These are phyloP conservation scores for Cecropterus lyciades DNA, from an alignment of 1,140 invertebrate species.

Conservation along the genomic window DNA sequence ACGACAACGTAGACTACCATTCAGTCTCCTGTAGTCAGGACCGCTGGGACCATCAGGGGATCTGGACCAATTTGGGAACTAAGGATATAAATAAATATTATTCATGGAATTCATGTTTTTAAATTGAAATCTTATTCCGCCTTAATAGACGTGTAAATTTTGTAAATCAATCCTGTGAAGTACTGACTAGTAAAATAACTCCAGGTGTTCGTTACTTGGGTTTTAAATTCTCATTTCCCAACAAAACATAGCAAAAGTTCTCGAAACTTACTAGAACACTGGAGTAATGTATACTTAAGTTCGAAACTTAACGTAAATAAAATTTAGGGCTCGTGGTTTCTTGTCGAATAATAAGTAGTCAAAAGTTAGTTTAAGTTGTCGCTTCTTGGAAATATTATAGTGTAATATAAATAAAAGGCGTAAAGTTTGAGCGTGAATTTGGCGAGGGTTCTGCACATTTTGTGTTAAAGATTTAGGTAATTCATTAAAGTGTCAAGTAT, in stretches of 20 bases:
- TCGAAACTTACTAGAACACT: constrained; percentile 19
- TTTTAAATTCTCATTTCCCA: constrained; percentile 27
- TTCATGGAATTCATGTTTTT: too few relatives aligned
- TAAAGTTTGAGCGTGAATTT: not conserved
- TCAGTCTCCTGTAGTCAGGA: too few relatives aligned
- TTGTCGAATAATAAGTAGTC: constrained; percentile 29
- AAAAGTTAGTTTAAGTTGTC: constrained; percentile 20
- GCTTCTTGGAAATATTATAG: constrained; percentile 22
- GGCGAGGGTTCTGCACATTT: not conserved
- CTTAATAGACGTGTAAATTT: too few relatives aligned
- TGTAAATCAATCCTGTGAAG: too few relatives aligned
- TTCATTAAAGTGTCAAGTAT: too few relatives aligned
- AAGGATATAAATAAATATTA: too few relatives aligned
- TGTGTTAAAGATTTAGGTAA: too few relatives aligned
- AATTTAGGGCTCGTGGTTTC: constrained; percentile 31
- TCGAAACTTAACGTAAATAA: constrained; percentile 30
- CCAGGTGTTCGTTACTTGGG: constrained; percentile 13
- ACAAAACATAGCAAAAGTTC: constrained; percentile 24
- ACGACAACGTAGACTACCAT: too few relatives aligned
- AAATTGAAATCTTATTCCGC: too few relatives aligned
- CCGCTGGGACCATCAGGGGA: too few relatives aligned
- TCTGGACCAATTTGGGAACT: too few relatives aligned
- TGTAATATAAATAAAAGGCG: constrained; percentile 7
- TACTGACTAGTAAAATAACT: constrained; percentile 21
- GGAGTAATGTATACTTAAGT: constrained; percentile 33